These are phyloP conservation scores for Diplodus puntazzo DNA, from an alignment of 2,797 vertebrate genomes.

Conservation along the genomic window DNA sequence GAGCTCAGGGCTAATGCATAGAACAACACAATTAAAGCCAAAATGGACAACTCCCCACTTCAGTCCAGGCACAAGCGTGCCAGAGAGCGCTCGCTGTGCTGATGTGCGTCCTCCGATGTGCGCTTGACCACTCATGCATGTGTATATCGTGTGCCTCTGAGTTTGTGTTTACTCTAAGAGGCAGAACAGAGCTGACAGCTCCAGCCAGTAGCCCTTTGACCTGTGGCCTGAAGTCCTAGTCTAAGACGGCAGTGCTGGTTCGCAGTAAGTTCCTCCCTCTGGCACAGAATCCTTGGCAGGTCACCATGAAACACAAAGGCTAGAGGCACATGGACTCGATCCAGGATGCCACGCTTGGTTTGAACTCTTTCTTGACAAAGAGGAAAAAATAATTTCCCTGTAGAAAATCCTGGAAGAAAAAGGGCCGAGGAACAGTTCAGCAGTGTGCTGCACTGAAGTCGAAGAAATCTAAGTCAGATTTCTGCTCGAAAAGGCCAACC, in stretches of 20 bases:
- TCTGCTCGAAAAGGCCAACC: slow-evolving; percentile 42
- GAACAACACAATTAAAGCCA: slow-evolving; percentile 79
- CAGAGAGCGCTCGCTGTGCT: slow-evolving; percentile 53
- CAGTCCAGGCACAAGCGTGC: slow-evolving; percentile 39
- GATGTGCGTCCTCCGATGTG: slow-evolving; percentile 31
- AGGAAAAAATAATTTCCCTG: slow-evolving; percentile 47
- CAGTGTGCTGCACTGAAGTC: slow-evolving; percentile 45
- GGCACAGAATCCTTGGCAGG: slow-evolving; percentile 66
- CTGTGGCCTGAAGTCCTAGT: slow-evolving; percentile 46
- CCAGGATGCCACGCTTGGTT: slow-evolving; percentile 68
- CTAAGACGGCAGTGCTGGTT: slow-evolving; percentile 51
- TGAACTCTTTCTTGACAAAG: slow-evolving; percentile 59
- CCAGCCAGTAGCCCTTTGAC: slow-evolving; percentile 67
- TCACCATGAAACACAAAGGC: slow-evolving; percentile 70
- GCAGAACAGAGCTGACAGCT: slow-evolving; percentile 54
- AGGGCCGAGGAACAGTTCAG: slow-evolving; percentile 32
- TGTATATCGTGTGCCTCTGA: slow-evolving; percentile 12
- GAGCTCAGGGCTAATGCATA: slow-evolving; percentile 70
- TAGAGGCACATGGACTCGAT: slow-evolving; percentile 67
- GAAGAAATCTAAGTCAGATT: slow-evolving; percentile 59
- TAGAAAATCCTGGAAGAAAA: slow-evolving; percentile 58
- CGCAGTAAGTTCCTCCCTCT: slow-evolving; percentile 50
- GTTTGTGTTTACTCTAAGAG: slow-evolving; percentile 40
- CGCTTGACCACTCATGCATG: slow-evolving; percentile 59
- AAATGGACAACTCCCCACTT: slow-evolving; percentile 66